Percentiles rank a stretch among this genome's conserved stretches.
Conservation (phyloP, 2,797 vertebrate genomes). For the Argentina silus region DNA sequence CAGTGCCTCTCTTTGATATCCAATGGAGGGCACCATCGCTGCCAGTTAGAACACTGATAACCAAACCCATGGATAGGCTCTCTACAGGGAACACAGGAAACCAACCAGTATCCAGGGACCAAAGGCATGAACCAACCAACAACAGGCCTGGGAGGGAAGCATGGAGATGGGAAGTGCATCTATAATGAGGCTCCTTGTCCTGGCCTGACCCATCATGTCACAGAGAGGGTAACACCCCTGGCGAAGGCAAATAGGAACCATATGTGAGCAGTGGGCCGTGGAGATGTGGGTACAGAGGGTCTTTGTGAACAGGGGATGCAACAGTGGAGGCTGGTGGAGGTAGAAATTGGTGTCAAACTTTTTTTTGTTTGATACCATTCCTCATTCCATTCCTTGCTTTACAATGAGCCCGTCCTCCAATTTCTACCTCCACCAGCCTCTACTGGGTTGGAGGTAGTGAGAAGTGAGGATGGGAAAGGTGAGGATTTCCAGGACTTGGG, state of each 20-base stretch:
- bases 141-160: conserved; percentile 5
- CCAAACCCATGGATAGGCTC: not conserved
- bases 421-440: no score
- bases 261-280: conserved; percentile 50
- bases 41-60: not conserved
- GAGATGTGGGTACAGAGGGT: conserved; percentile 51
- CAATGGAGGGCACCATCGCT: conserved; percentile 7
- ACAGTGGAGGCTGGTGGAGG: not conserved
- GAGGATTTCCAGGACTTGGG: conserved; percentile 9
- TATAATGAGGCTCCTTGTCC: conserved; percentile 67
- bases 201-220: conserved; percentile 51
- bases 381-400: no score
- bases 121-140: conserved; percentile 7
- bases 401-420: no score
- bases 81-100: conserved; percentile 28
- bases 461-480: conserved; percentile 13
- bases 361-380: no score
- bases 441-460: no score
- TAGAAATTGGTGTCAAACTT: no score
- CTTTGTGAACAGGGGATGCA: conserved; percentile 54
- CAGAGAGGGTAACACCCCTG: conserved; percentile 35
- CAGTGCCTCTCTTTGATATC: conserved; percentile 11
- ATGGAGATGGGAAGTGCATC: conserved; percentile 36
- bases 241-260: conserved; percentile 61
- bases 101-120: conserved; percentile 23